Base-by-base conservation (phyloP, 2,113 vertebrate genomes). In the Balaeniceps rex region DNA sequence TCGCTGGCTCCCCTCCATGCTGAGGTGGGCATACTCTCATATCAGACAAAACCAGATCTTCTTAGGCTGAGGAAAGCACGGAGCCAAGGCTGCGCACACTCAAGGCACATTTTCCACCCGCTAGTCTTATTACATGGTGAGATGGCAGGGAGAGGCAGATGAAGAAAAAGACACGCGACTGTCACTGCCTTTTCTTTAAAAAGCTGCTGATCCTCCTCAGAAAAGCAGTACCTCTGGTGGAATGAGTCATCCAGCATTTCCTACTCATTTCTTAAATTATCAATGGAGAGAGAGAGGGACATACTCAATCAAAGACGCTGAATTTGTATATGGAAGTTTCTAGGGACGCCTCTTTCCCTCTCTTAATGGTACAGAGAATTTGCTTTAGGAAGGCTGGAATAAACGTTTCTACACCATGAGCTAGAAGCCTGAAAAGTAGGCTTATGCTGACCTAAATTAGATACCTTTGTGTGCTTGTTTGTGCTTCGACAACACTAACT, bases 181-280 rank as follows among this genome's bases (percentile, higher is more conserved):
- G 88, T 31, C 26, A 64, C 52, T 91, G 82, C 57, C 47, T 93
- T 75, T 95, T 84, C 95, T 95, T 88, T 83, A 76, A 91, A 96
- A 96, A 93, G 81, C 84, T 94, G 89, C 65, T 91, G 89, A 85
- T 97, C 12, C 29, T 85, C 57, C 70, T 68, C 77, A 87, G 91
- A 85, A 95, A 95, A 83, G 87, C 93, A 88, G 42, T 85, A 94
- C 71, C 84, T 91, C 90, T 96, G 91, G 65, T 93, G 70, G 82
- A 88, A 93, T 93, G 90, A 95, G 57, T 90, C 94, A 96, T 66
- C 47, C 85, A 87, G 70, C 74, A 83, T 96, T 97, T 96, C 96
- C 82, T 93, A 91, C 85, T 96, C 82, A 49, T 83, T 96, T 91
- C 84, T 91, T 95, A 89, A 94, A 91, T 93, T 94, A 91, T 87